Evolutionary conservation across 2,113 vertebrate genomes (phyloP), one percentile per base, ranked within the genome.

Genomic region (Indicator maculatus): DNA sequence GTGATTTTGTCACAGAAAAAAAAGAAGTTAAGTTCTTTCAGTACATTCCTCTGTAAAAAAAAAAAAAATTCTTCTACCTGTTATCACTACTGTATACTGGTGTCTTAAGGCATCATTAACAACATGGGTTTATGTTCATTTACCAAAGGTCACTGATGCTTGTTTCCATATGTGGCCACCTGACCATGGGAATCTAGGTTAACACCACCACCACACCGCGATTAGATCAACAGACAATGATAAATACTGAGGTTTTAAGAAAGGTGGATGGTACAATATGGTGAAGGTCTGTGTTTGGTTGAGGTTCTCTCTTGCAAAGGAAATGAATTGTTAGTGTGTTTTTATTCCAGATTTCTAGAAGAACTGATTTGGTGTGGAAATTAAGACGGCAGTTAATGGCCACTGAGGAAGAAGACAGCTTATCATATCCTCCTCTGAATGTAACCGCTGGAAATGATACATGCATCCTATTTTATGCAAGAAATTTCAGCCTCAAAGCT

Each of bases 401-500:
- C 58, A 60, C 60, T 33, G 95, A 96, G 61, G 86, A 92, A 55
- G 86, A 96, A 50, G 76, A 63, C 13, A 44, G n/a, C 76, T 71
- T 27, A 14, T 75, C 64, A 44, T 97, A 97, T 69, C 45, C 87
- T 47, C 97, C 97, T 81, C 38, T 98, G 73, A 97, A 96, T 83
- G 92, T 97, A 64, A 96, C 96, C 73, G 85, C 53, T 94, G 97
- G 96, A 50, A 96, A 94, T 58, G 1, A 24, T 12, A 95, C 45
- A 2, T 98, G 97, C 93, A 98, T 98, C 89, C 94, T 98, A 73
- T 97, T 97, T 77, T 89, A 97, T 7, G 97, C 97, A 44, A 76
- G 58, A 31, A 88, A 95, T 80, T 96, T 98, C 89, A 95, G n/a
- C 58, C 73, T 98, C 44, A 93, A 33, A 86, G 79, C 53, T 38